Base-by-base conservation (phyloP, 2,888 invertebrate genomes). In the Schizaphis graminum region DNA sequence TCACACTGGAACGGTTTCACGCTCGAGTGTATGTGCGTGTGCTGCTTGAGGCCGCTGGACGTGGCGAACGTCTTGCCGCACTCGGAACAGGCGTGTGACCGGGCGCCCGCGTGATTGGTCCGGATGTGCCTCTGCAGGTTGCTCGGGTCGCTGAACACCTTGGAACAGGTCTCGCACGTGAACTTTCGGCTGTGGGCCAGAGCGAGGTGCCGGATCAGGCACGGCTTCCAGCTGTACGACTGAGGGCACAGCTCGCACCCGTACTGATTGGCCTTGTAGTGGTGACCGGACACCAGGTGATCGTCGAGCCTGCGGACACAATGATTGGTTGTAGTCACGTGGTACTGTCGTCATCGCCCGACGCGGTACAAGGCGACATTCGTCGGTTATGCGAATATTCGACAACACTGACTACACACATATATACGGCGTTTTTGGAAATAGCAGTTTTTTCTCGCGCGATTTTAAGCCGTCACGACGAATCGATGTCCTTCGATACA, bases 61-160 rank as follows among this genome's bases (percentile, higher is more conserved):
- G 99, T 99, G 90, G 98, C 98, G 96, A 99, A 99, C 95, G 99
- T 99, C 97, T 99, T 99, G 95, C 99, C 99, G 96, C 99, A 99
- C 96, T 99, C 99, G 94, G 98, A 97, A 96, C 99, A 99, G 95
- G 99, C 99, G 97, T 99, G 99, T 96, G 98, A 98, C 95, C 99
- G 97, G 89, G 99, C 99, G 93, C 99, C 99, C 95, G 98, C 98
- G 98, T 99, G 99, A 96, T 98, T 98, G 95, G 98, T 98, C 96
- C 99, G 97, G 96, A 99, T 99, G 97, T 99, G 99, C 95, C 99
- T 97, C 97, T 99, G 99, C 95, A 99, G 97, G 96, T 99, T 98
- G 96, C 98, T 98, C 96, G 99, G 98, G 97, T 99, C 99, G 96
- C 98, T 98, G 97, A 99, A 99, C 86, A 98, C 97, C 97, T 98